Base-by-base conservation (phyloP, 2,888 invertebrate genomes). In the Dusona sp. region DNA sequence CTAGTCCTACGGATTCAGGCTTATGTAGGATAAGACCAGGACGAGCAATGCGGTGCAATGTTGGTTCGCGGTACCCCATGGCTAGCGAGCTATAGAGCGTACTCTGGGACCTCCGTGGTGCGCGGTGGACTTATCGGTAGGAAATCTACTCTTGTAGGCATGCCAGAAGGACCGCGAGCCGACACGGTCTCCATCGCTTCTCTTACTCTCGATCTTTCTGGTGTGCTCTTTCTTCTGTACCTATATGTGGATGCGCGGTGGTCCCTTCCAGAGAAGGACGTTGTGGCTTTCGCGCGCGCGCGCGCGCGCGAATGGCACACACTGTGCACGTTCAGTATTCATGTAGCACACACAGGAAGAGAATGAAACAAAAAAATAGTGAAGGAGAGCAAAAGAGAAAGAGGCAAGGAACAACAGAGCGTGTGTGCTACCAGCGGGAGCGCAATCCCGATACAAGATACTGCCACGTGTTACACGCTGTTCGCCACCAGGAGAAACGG, bases 391-490 rank as follows among this genome's bases (percentile, higher is more conserved):
- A 65, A 29, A 61, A 74, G 64, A 64, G 33, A 90, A 89, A 90
- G 90, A 91, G 83, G 61, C 54, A 68, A 85, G 72, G 77, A 87
- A 92, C 91, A 84, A 84, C 87, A 42, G 81, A 92, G 88, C 90
- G 91, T 90, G 89, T 91, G 92, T 91, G 91, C 87, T 88, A 93
- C 90, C 93, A 93, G 93, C 93, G 90, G 93, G 93, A 91, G 90
- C 91, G 90, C 90, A 89, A 90, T 89, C 89, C 90, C 92, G 94
- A 94, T 94, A 94, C 94, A 94, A 94, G 94, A 94, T 94, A 94
- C 93, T 91, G 93, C 93, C 93, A 93, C 94, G 93, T 94, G 94
- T 94, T 93, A 94, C 94, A 94, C 92, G 93, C 91, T 94, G 94
- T 93, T 93, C 92, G 92, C 93, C 93, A 93, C 93, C 93, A 93